phyloP scores from a whole-genome alignment of 92 coral and sea anemone species.

The Plumapathes pennacea region DNA sequence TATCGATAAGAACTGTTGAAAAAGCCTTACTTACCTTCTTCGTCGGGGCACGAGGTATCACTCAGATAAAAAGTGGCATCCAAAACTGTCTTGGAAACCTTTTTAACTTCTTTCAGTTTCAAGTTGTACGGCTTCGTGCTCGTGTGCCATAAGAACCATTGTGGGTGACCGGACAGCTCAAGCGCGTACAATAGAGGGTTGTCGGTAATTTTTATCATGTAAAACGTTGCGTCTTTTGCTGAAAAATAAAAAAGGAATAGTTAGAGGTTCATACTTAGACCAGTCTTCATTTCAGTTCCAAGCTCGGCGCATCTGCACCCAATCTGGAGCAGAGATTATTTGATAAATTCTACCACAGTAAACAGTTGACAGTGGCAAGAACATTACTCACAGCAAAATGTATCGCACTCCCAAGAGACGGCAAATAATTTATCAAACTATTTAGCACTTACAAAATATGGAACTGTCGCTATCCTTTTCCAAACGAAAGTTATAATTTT shows the following conservation, averaged over 20 bases:
- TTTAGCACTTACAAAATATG: constrained; percentile 55
- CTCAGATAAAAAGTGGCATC: constrained; percentile 68
- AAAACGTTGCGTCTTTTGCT: constrained; percentile 92
- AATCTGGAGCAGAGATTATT: no score
- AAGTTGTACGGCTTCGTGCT: constrained; percentile 51
- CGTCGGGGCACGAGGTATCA: no score
- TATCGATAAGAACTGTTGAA: no score
- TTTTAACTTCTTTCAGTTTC: constrained; percentile 49
- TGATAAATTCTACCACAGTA: no score
- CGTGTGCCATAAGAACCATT: constrained; percentile 71
- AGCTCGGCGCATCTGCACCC: no score
- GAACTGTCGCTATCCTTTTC: constrained; percentile 55
- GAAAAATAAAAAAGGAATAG: not conserved
- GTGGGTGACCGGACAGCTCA: constrained; percentile 70
- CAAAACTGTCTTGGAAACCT: constrained; percentile 46
- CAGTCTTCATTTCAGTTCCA: no score
- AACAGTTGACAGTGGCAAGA: no score
- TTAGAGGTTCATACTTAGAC: no score
- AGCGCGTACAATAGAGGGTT: constrained; percentile 70
- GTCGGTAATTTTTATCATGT: constrained; percentile 59
- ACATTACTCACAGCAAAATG: no score
- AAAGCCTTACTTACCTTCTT: no score
- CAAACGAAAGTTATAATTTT: constrained; percentile 72
- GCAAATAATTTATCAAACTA: not conserved
- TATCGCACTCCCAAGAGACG: no score